Evolutionary conservation across 2,113 vertebrate genomes (phyloP).

Genomic region (Eonycteris spelaea): DNA sequence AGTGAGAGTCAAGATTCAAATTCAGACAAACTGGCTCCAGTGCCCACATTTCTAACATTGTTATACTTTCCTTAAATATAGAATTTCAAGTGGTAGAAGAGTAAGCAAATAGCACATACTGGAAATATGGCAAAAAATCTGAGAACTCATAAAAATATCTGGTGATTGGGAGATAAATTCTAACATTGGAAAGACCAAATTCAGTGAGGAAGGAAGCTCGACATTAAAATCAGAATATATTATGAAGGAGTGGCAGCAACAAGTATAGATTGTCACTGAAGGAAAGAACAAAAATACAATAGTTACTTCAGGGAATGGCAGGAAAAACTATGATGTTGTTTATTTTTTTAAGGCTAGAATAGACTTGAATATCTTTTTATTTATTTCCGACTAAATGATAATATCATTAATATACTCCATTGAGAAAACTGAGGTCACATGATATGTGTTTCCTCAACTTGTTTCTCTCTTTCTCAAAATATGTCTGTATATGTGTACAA

Average conservation of each 20-base stretch:
- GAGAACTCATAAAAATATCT: not conserved
- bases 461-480: not conserved
- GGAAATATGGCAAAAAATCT: not conserved
- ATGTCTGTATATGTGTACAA: not conserved
- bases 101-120: not conserved
- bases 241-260: not conserved
- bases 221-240: not conserved
- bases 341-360: not conserved
- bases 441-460: not conserved
- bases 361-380: not conserved
- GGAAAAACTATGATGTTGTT: not conserved
- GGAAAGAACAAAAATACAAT: not conserved
- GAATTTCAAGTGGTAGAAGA: not conserved
- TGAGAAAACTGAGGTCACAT: not conserved
- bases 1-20: not conserved
- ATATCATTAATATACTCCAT: not conserved
- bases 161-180: not conserved
- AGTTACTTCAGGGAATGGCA: not conserved
- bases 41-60: not conserved
- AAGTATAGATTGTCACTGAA: not conserved
- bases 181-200: not conserved
- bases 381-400: not conserved
- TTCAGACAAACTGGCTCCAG: not conserved
- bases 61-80: not conserved
- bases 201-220: not conserved